Conservation (phyloP, 2,888 invertebrate genomes). For the Spodoptera exigua region DNA sequence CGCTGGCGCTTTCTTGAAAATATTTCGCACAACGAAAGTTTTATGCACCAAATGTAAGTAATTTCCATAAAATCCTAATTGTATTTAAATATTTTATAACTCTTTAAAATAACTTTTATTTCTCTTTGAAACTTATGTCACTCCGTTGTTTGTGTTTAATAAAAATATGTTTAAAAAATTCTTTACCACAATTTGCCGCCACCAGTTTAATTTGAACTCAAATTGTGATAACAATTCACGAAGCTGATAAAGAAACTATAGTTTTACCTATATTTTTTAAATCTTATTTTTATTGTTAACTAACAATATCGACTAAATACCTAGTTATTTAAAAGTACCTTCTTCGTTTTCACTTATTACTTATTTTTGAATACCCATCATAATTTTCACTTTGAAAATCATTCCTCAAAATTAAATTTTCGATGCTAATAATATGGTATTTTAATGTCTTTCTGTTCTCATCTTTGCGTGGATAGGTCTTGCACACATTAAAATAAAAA, state of each 20-base stretch:
- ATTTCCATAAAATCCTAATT: background rate
- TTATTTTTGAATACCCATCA: too few relatives aligned
- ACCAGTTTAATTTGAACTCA: slow-evolving; percentile 14
- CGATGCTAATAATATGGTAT: too few relatives aligned
- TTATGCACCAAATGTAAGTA: slow-evolving; percentile 65
- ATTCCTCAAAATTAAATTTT: too few relatives aligned
- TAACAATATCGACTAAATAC: background rate
- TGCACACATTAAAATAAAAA: too few relatives aligned
- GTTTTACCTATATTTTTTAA: background rate
- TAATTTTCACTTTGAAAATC: too few relatives aligned
- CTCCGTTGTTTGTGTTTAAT: background rate
- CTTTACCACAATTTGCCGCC: slow-evolving; percentile 1
- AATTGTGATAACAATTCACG: slow-evolving; percentile 21
- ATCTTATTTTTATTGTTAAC: background rate
- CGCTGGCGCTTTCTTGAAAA: slow-evolving; percentile 41
- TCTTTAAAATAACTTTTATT: background rate
- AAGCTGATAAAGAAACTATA: slow-evolving; percentile 15
- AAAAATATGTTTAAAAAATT: background rate
- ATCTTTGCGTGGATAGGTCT: too few relatives aligned
- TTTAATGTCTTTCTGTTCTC: too few relatives aligned
- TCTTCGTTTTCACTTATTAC: too few relatives aligned
- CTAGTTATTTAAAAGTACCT: background rate
- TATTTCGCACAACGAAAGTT: slow-evolving; percentile 62
- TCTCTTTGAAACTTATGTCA: background rate
- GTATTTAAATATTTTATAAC: background rate